Evolutionary conservation across 1,140 invertebrate genomes (phyloP), one percentile per base, ranked within the genome.

Genomic region (Drosophila prosaltans): DNA sequence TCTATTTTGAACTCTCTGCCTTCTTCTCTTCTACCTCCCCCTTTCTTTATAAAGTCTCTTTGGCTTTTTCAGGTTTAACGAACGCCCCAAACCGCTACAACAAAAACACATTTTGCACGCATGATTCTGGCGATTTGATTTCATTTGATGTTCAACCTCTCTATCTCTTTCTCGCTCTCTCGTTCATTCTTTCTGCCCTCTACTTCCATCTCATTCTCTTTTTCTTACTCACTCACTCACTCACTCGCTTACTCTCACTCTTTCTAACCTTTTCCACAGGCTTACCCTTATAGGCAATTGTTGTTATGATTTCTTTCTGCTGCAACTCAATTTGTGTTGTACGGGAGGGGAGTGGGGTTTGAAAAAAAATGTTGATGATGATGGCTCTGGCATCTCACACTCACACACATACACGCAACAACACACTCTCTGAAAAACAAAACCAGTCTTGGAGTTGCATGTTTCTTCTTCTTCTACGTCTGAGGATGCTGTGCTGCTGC

Each of bases 81-180:
- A 62, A 58, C 74, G 61, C 32, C 36, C 59, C 40, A 62, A 61
- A 41, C 24, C 16, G 9, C 30, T 41, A 43, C 16, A 62, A 62
- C 32, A 62, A 62, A 61, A 62, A 48, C 57, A 54, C 69, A 67
- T 62, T 84, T 83, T 65, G 78, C 81, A 85, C 81, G 73, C 72
- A 75, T 84, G 65, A 72, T 83, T 73, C 68, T 72, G 24, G 67
- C 48, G 67, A 70, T 40, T 70, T 28, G 69, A 78, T 63, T 78
- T 69, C 36, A 72, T 82, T 77, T 51, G 41, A 62, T 72, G 43
- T 62, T 65, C 32, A 36, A 36, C 32, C 32, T 36, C 32, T 41
- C 21, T 26, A n/a, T 30, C 36, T n/a, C 55, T 61, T 63, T 67
- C 48, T 43, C 26, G 10, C 57, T 16, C n/a, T 57, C 55, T 67